Percentiles rank a stretch among this genome's conserved stretches.
These are phyloP conservation scores for Amiota mariae DNA, from an alignment of 2,888 invertebrate genomes.

Conservation along the genomic window DNA sequence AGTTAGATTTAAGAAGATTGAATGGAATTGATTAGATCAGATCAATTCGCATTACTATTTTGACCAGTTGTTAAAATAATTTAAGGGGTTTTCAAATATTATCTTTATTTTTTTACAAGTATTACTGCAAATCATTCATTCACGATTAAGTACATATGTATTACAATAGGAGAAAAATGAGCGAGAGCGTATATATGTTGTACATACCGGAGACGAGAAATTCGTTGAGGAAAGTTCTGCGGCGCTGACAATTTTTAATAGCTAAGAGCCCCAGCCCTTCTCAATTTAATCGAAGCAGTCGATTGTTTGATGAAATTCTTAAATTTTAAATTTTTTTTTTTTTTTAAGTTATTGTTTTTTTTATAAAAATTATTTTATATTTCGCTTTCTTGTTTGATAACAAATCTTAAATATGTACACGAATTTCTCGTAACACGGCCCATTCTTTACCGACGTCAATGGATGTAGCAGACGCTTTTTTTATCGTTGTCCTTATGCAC, in stretches of 20 bases:
- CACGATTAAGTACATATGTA: background rate
- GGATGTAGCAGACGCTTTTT: no score
- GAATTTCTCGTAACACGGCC: no score
- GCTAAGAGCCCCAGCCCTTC: conserved; percentile 70
- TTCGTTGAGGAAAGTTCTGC: conserved; percentile 50
- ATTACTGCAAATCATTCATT: background rate
- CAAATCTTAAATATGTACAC: no score
- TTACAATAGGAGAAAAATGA: conserved; percentile 62
- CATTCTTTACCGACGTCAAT: no score
- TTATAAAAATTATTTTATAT: no score
- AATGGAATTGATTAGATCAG: background rate
- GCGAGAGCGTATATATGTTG: conserved; percentile 63
- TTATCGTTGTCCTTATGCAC: no score
- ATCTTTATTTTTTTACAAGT: background rate
- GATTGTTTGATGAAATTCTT: background rate
- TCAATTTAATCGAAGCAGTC: conserved; percentile 54
- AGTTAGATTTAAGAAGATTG: background rate
- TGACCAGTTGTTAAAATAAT: background rate
- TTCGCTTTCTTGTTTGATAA: no score
- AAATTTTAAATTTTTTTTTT: no score
- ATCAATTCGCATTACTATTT: background rate
- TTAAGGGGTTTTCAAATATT: background rate
- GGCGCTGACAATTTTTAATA: conserved; percentile 53
- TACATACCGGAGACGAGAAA: conserved; percentile 72
- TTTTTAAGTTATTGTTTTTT: no score